Evolutionary conservation across 1,140 invertebrate species (phyloP), one percentile per base, ranked within the genome.

Genomic region (Drosophila navojoa): DNA sequence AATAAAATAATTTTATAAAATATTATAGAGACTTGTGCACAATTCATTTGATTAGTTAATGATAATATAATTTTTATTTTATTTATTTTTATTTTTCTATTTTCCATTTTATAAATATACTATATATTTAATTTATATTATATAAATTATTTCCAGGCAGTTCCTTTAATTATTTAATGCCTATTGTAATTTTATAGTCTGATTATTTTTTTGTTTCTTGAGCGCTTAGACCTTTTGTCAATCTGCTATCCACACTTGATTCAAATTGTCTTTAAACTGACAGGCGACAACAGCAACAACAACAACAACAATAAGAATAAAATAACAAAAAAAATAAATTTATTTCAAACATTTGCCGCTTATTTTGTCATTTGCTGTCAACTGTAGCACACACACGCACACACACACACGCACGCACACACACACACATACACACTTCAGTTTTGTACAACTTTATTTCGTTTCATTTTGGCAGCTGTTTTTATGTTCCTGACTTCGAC

Each of bases 311-410:
- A 62, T 10, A 27, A 27, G 7, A 53, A 62, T 10, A 32, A 35
- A 22, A 22, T 13, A 52, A 13, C 1, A 75, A 45, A 78, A 69
- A 69, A 84, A 79, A 84, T 42, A 69, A 84, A 79, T 79, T 42
- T 77, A 87, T 82, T 81, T 75, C 66, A 87, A 79, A 77, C 76
- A 79, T 79, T 89, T 84, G 72, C 72, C 69, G 82, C 82, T 68
- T 87, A 86, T 86, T 87, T 87, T 86, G 82, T 86, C 82, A 86
- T 87, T 87, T 82, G 84, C 82, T 86, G 82, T 87, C 82, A 86
- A 87, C 82, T 77, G 79, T 58, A 70, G 69, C 58, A 35, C 44
- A 45, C 42, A 45, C 52, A 50, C 60, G 15, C 58, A 71, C 60
- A 55, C n/a, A 54, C 27, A 22, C 19, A 22, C 19, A 71, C 60